Percentiles rank a stretch among this genome's conserved stretches.
These are phyloP conservation scores for Archilochus colubris DNA, from an alignment of 2,113 vertebrate genomes.

Conservation along the genomic window DNA sequence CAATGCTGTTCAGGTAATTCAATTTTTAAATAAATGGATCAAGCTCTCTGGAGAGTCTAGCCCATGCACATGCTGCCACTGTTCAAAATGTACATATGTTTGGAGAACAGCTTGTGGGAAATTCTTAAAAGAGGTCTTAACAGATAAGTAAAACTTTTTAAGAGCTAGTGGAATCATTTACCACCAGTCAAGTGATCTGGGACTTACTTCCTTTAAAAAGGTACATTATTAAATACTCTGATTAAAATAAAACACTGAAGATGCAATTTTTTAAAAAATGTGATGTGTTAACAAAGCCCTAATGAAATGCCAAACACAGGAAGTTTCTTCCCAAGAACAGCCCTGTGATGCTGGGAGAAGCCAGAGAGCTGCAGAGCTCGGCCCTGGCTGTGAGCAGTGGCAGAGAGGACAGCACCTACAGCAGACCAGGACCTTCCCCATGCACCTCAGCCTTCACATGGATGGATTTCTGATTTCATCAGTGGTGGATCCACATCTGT, in stretches of 20 bases:
- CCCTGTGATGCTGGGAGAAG: neutral
- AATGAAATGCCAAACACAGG: neutral
- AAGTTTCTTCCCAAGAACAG: neutral
- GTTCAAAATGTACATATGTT: neutral
- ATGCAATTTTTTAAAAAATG: neutral
- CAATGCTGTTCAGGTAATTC: neutral
- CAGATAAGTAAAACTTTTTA: neutral
- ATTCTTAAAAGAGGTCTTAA: neutral
- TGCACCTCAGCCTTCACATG: neutral
- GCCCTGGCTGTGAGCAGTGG: rapidly evolving
- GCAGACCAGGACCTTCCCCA: neutral
- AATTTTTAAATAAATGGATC: neutral
- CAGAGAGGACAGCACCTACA: neutral
- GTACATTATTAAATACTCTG: neutral
- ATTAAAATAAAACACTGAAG: neutral
- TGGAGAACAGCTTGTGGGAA: neutral
- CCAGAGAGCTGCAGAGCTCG: rapidly evolving
- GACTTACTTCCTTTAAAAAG: neutral
- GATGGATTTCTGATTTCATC: neutral
- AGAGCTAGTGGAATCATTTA: neutral
- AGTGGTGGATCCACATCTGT: too few species aligned
- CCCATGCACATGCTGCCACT: neutral
- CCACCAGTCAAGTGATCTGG: neutral
- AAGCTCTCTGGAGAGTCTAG: neutral
- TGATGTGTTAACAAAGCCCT: neutral